Evolutionary conservation across 2,888 invertebrate species (phyloP), one percentile per base, ranked within the genome.

Genomic region (Drosophila anomelani): DNA sequence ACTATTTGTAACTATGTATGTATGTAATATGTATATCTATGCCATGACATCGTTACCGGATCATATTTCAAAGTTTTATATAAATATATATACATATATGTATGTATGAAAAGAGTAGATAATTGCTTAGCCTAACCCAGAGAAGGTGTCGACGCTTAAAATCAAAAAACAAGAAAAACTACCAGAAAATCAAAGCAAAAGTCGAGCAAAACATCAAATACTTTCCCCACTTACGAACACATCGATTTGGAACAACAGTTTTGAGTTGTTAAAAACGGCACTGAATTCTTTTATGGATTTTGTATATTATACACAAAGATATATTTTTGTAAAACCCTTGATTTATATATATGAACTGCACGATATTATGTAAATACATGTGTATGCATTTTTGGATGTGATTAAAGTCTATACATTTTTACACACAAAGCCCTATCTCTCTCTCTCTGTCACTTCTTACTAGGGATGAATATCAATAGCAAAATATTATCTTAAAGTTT

Each of bases 221-320:
- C 67, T 57, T 44, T 43, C 36, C 47, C 38, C 44, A 43, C 38
- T 61, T 54, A 26, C 44, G 23, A 62, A 67, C 60, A 58, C 67
- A 44, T 62, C 62, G 54, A 73, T 46, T 54, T 61, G 32, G 12
- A 64, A 81, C 81, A 82, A 87, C 81, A 85, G 68, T 82, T 88
- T 87, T 81, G 46, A 87, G 88, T 85, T 82, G 85, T 87, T 82
- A 81, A 53, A 53, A 77, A 80, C 57, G 49, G 83, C 82, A 82
- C 81, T 85, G 85, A 82, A 57, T 46, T 68, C 71, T 68, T 17
- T 85, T 72, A 51, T 87, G 75, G 75, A 87, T 72, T 87, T 62
- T 85, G 77, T 49, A 51, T 55, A 60, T 38, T 49, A 57, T 41
- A 60, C 44, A 62, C 29, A 47, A 49, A 44, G 38, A 38, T 63